Evolutionary conservation across 2,888 invertebrate species (phyloP).

Genomic region (Chrysomela aeneicollis): DNA sequence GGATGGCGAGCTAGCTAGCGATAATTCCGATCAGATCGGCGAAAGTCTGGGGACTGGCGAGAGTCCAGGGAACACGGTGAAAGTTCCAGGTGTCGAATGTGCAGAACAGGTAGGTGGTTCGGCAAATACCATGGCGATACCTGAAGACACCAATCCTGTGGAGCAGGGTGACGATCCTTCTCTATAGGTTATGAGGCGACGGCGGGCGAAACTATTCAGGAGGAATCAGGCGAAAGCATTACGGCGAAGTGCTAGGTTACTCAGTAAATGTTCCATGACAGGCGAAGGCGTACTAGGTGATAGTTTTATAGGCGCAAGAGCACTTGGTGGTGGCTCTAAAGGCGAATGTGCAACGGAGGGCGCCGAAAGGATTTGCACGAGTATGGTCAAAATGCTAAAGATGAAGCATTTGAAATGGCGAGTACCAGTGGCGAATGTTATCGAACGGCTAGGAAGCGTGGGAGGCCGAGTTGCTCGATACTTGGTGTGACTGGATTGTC

Average conservation of each 20-base stretch:
- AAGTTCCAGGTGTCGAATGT: neutral
- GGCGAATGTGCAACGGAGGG: neutral
- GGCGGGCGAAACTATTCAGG: neutral
- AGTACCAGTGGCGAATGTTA: neutral
- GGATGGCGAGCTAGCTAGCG: constrained; percentile 9
- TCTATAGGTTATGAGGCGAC: constrained; percentile 10
- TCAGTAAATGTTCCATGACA: neutral
- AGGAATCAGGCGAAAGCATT: constrained; percentile 11
- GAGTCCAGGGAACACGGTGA: neutral
- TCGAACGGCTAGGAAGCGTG: neutral
- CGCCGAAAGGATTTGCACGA: neutral
- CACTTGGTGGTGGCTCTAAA: neutral
- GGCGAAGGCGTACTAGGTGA: neutral
- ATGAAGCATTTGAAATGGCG: neutral
- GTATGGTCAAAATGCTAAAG: neutral
- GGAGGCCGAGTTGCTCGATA: neutral
- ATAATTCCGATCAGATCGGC: neutral
- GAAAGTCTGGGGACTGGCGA: neutral
- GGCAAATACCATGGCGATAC: neutral
- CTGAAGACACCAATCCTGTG: constrained; percentile 12
- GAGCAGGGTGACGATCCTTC: constrained; percentile 1
- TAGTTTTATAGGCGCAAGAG: neutral
- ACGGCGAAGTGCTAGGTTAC: constrained; percentile 15
- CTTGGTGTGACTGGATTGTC: neutral
- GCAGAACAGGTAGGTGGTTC: neutral